phyloP scores from a whole-genome alignment of 1,140 invertebrate genomes.

The Drosophila ercepeae region DNA sequence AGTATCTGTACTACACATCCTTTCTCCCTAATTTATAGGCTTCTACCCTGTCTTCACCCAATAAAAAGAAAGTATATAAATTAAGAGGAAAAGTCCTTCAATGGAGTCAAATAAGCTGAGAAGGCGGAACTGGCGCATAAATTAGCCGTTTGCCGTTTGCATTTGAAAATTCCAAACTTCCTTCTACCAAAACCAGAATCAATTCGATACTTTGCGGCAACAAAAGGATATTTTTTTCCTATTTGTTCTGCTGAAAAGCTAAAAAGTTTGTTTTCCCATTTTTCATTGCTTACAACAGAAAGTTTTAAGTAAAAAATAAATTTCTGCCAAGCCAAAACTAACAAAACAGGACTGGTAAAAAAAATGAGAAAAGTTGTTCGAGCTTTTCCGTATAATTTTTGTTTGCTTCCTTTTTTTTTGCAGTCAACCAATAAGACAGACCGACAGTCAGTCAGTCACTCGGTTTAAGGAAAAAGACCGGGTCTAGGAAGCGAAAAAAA shows the following conservation, averaged over 20 bases:
- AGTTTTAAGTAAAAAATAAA: constrained; percentile 82
- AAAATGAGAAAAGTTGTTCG: constrained; percentile 25
- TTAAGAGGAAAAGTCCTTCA: constrained; percentile 43
- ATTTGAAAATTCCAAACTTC: constrained; percentile 74
- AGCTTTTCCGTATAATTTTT: constrained; percentile 55
- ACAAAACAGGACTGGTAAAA: constrained; percentile 18
- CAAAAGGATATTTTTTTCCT: constrained; percentile 27
- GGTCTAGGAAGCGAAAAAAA: background rate
- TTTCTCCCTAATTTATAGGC: constrained; percentile 11
- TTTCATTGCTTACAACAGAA: constrained; percentile 80
- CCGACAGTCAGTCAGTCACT: constrained; percentile 43
- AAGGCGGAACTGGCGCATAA: constrained; percentile 76
- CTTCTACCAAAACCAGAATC: constrained; percentile 63
- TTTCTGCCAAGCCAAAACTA: constrained; percentile 68
- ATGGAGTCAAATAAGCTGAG: constrained; percentile 49
- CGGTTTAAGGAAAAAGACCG: constrained; percentile 8
- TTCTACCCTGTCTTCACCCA: constrained; percentile 4
- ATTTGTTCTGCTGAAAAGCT: constrained; percentile 65
- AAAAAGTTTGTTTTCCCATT: constrained; percentile 78
- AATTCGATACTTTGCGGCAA: constrained; percentile 69
- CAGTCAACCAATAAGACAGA: constrained; percentile 31
- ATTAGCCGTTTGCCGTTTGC: constrained; percentile 79
- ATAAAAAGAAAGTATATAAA: constrained; percentile 69
- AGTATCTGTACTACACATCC: background rate
- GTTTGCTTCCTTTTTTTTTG: constrained; percentile 43